Percentiles rank a stretch among this genome's conserved stretches.
Evolutionary conservation across 1,140 invertebrate species (phyloP).

Genomic region (Rhynchophorus ferrugineus): DNA sequence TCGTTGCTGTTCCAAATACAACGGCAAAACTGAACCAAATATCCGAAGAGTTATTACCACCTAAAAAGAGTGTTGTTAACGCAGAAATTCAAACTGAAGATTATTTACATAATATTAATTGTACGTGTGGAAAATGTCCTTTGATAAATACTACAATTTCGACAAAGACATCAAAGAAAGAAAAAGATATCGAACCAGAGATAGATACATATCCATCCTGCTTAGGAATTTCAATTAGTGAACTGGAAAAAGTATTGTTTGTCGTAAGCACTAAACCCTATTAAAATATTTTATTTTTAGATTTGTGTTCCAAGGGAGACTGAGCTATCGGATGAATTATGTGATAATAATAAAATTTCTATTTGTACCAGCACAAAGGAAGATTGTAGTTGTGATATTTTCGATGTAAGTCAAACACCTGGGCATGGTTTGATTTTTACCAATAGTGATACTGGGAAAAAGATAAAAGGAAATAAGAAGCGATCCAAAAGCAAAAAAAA

Average conservation of each 20-base stretch:
- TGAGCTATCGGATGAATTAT: background rate
- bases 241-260: too few relatives aligned
- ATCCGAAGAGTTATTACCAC: background rate
- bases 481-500: background rate
- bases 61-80: background rate
- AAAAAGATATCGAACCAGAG: too few relatives aligned
- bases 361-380: background rate
- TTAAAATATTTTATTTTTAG: background rate
- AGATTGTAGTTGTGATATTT: constrained; percentile 5
- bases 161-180: too few relatives aligned
- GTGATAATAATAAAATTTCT: background rate
- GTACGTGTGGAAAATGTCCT: constrained; percentile 4
- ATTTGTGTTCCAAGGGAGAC: constrained; percentile 5
- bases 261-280: too few relatives aligned
- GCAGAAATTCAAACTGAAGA: constrained; percentile 4
- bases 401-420: constrained; percentile 1
- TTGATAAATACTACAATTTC: too few relatives aligned
- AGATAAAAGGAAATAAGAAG: constrained; percentile 1
- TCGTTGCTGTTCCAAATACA: too few relatives aligned
- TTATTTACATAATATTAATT: background rate
- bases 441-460: background rate
- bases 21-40: background rate
- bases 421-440: constrained; percentile 3
- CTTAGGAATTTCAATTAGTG: too few relatives aligned
- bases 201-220: too few relatives aligned